Base-by-base conservation (phyloP, 2,888 invertebrate genomes). In the Ormyrus labotus region DNA sequence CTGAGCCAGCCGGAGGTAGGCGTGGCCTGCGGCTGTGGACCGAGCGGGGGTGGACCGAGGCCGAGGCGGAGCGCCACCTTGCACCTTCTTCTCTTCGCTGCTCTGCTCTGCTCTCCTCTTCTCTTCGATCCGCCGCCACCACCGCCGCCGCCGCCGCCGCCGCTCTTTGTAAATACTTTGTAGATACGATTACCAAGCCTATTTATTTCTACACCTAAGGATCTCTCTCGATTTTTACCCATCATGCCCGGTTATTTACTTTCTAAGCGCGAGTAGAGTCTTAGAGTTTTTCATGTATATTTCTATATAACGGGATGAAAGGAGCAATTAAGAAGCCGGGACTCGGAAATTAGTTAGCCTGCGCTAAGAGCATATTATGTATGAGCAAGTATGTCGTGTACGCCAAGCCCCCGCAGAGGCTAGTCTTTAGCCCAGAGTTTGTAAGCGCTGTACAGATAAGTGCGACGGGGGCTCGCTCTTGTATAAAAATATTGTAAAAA, bases 401-500 rank as follows among this genome's bases (percentile, higher is more conserved):
- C 1, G 19, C 19, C 19, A 19, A 19, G 19, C 19, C 19, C 19
- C 19, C 19, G 19, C 19, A 2, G 19, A 19, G 19, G 19, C 19
- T 19, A 19, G 19, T 19, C 19, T 1, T 19, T 19, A 19, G 19
- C 19, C 19, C 2, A 50, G 57, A 64, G 60, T 71, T 75, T 71
- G 60, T 80, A 76, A 80, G 63, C 69, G 71, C 84, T 89, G 89
- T 89, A 90, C 57, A 71, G 48, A 76, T 4, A 3, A 75, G 48
- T 19, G 19, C 19, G 34, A 51, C 19, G 45, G 73, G 6, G 48
- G 45, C 75, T 74, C 65, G 71, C 57, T 71, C 83, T 84, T 84
- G 83, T 84, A 84, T 84, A 85, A 87, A 87, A 85, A 85, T 87
- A 89, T 87, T 90, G 90, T 90, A 90, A 89, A 90, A 90, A 90